These are phyloP conservation scores for Psettodes erumei DNA, from an alignment of 2,113 vertebrate genomes.

Conservation along the genomic window DNA sequence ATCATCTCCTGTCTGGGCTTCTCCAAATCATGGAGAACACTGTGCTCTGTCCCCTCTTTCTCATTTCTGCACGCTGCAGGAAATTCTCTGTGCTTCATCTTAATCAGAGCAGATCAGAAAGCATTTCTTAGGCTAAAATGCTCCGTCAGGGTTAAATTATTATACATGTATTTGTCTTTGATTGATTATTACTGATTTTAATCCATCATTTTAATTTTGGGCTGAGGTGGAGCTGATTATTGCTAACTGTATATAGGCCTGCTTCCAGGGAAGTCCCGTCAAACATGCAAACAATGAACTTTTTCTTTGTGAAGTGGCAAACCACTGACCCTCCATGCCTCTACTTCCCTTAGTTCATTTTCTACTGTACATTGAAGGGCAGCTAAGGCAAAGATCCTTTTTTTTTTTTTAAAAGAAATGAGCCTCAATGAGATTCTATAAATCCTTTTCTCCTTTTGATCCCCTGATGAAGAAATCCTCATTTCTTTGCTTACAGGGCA, in stretches of 20 bases:
- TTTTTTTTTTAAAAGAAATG: conserved; percentile 5
- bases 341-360: background rate
- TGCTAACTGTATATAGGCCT: too few species aligned
- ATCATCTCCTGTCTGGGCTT: conserved; percentile 56
- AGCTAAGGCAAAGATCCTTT: background rate
- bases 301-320: background rate
- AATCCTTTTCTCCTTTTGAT: conserved; percentile 6
- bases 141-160: too few species aligned
- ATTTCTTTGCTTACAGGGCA: conserved; percentile 26
- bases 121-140: too few species aligned
- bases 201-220: too few species aligned
- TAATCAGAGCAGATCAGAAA: too few species aligned
- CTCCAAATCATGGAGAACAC: conserved; percentile 31
- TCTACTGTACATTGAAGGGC: background rate
- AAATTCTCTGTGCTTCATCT: too few species aligned
- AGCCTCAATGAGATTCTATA: conserved; percentile 6
- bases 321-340: background rate
- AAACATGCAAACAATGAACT: background rate
- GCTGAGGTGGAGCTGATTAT: too few species aligned
- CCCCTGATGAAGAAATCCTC: conserved; percentile 33
- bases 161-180: too few species aligned
- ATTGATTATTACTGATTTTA: too few species aligned
- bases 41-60: conserved; percentile 21
- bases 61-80: too few species aligned
- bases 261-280: too few species aligned